Evolutionary conservation across 2,113 vertebrate species (phyloP).

Genomic region (Oreocharis arfaki): DNA sequence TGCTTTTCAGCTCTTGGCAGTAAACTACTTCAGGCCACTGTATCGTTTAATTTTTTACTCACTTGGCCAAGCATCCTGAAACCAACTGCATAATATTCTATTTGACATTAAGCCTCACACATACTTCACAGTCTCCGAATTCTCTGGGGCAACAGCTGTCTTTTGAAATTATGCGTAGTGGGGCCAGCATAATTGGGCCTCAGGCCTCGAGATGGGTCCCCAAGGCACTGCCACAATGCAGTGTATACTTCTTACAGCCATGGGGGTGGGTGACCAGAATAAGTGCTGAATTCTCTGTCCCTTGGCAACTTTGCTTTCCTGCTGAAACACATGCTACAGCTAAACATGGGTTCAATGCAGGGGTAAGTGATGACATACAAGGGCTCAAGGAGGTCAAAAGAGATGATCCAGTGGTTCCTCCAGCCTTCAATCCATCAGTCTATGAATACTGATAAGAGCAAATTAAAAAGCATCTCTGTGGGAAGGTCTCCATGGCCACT

Average conservation of each 20-base stretch:
- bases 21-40: neutral
- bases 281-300: neutral
- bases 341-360: neutral
- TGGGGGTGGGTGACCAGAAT: neutral
- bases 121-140: neutral
- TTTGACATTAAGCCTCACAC: neutral
- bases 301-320: neutral
- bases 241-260: neutral
- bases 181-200: neutral
- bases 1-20: accelerated
- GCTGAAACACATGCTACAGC: neutral
- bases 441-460: constrained; percentile 6
- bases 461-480: neutral
- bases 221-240: neutral
- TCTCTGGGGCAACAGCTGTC: neutral
- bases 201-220: neutral
- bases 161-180: neutral
- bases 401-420: neutral
- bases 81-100: neutral
- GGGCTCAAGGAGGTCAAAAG: neutral
- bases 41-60: neutral
- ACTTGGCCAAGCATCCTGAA: constrained; percentile 7
- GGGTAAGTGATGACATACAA: constrained; percentile 5
- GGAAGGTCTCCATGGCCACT: neutral
- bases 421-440: neutral